phyloP scores from a whole-genome alignment of 2,888 invertebrate genomes.

The Apeira syringaria region DNA sequence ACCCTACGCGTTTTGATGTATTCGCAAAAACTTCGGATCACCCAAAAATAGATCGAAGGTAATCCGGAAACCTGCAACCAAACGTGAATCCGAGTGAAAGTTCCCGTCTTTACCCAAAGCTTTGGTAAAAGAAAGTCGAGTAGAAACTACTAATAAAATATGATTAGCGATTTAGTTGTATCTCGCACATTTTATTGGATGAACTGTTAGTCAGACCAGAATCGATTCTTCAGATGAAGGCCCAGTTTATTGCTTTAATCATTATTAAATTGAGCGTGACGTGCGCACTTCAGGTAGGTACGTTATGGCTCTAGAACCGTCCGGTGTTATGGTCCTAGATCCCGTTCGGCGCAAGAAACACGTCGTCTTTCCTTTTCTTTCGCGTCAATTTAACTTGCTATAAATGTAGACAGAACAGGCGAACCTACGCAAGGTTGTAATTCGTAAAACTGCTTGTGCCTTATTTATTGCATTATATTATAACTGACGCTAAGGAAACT shows the following conservation, averaged over 20 bases:
- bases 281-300: constrained; percentile 9
- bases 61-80: constrained; percentile 14
- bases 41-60: constrained; percentile 26
- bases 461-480: too few species aligned
- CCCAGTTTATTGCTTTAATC: constrained; percentile 17
- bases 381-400: background rate
- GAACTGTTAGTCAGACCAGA: constrained; percentile 18
- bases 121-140: constrained; percentile 29
- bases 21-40: constrained; percentile 7
- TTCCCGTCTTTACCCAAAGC: constrained; percentile 23
- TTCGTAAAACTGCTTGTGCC: too few species aligned
- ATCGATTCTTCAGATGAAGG: constrained; percentile 17
- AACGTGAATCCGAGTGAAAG: constrained; percentile 25
- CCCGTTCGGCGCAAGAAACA: constrained; percentile 9
- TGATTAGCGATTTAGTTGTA: constrained; percentile 26
- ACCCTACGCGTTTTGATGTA: background rate
- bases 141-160: constrained; percentile 26
- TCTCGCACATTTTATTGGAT: constrained; percentile 21
- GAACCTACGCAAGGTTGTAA: too few species aligned
- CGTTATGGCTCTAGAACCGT: constrained; percentile 15
- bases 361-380: background rate
- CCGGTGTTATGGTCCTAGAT: constrained; percentile 13
- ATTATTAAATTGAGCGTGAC: constrained; percentile 21
- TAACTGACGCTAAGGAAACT: background rate
- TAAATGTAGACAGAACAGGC: too few species aligned